Base-by-base conservation (phyloP, 2,113 vertebrate species). In the Lepus americanus region DNA sequence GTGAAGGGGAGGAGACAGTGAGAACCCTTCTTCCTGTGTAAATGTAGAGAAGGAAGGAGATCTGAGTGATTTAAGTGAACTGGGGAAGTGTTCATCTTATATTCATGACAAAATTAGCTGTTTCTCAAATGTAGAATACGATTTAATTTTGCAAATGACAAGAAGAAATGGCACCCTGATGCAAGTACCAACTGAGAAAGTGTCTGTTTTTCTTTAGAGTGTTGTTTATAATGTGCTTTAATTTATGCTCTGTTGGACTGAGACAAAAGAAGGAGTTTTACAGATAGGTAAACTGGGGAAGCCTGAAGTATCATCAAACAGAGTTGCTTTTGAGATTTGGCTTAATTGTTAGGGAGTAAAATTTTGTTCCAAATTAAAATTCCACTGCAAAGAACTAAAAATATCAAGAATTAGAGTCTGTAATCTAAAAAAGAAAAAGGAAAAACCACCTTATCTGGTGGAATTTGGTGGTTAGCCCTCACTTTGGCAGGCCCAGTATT, bases 1-100 rank as follows among this genome's bases (percentile, higher is more conserved):
- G 82, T 89, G 22, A 81, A 44, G 59, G 79, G 72, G 77, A 85
- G 80, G 96, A 95, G 95, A 69, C 79, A 90, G 61, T 91, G 73
- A 89, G 59, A 96, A 85, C 84, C 51, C 82, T 88, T 97, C 89
- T 98, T 98, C 94, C 97, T 97, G 89, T 97, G 67, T 76, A 95
- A 95, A 95, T 96, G 90, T 94, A 0, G 7, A 80, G 63, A 87
- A 89, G 94, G 88, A 94, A 93, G 81, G 89, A 97, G 96, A 93
- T 77, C 31, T 33, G 29, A 94, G 44, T 84, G 33, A 85, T 89
- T 93, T 95, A 61, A 81, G 23, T 88, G 84, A 88, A 81, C 31
- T 89, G 36, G 51, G 36, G 77, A 93, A 80, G 93, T 63, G 55
- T 39, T 49, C 73, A 76, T 96, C n/a, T 67, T 95, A 49, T 44